Percentiles rank a stretch among this genome's conserved stretches.
phyloP scores from a whole-genome alignment of 2,888 invertebrate genomes.

The Drosophila conformis region DNA sequence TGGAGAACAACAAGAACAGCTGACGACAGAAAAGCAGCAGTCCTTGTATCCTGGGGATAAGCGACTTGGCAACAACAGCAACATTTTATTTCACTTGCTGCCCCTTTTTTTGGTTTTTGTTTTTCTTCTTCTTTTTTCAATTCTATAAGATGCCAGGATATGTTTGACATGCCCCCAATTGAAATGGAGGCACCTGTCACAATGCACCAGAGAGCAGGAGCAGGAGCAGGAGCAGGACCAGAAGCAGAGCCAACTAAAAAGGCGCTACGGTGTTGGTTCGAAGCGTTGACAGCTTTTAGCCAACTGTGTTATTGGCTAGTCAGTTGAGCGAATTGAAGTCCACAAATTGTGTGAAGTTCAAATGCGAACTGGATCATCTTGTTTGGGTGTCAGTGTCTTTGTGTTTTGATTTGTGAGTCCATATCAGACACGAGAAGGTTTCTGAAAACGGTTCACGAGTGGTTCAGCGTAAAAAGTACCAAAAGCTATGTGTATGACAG shows the following conservation, averaged over 20 bases:
- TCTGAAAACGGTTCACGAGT: neutral
- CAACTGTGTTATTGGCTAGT: slow-evolving; percentile 15
- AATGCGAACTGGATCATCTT: slow-evolving; percentile 7
- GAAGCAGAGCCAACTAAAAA: slow-evolving; percentile 8
- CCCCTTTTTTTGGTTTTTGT: neutral
- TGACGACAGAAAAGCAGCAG: slow-evolving; percentile 47
- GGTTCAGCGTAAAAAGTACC: neutral
- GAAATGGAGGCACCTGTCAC: slow-evolving; percentile 45
- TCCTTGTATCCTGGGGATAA: slow-evolving; percentile 37
- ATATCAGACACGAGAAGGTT: neutral
- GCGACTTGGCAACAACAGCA: slow-evolving; percentile 42
- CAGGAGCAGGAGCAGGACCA: neutral
- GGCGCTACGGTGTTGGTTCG: neutral
- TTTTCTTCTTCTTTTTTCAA: neutral
- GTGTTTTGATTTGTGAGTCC: neutral
- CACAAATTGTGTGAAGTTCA: slow-evolving; percentile 2
- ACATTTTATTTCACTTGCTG: slow-evolving; percentile 44
- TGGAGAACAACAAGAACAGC: slow-evolving; percentile 47
- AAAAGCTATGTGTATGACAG: neutral
- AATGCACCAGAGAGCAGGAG: slow-evolving; percentile 12
- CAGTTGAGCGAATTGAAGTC: neutral
- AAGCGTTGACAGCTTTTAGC: slow-evolving; percentile 37
- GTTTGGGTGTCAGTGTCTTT: neutral
- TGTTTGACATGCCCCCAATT: slow-evolving; percentile 36
- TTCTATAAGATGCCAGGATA: slow-evolving; percentile 44